Evolutionary conservation across 2,888 invertebrate genomes (phyloP), one percentile per base, ranked within the genome.

Genomic region (Amiota minor): DNA sequence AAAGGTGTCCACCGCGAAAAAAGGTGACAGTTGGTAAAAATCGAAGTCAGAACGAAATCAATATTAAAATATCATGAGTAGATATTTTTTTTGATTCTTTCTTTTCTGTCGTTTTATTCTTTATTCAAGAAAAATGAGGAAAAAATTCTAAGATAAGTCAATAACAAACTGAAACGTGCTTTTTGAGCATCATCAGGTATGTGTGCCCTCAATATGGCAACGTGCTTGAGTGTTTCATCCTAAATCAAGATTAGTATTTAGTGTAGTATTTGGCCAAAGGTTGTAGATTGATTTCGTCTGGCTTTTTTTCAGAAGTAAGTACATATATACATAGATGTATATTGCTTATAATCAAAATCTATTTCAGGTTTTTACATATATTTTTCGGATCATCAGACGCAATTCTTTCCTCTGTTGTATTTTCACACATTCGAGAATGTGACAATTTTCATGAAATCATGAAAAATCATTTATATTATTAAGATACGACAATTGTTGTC

Each of bases 171-270:
- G 56, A 59, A 59, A 59, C 56, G 56, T 59, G 56, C 56, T 9
- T 12, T 11, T 59, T 35, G 35, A 59, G 20, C 1, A n/a, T 35
- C 35, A n/a, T 50, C 9, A 59, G 56, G 20, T 56, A 16, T 6
- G 8, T 20, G 56, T 18, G 56, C 16, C 16, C 16, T 9, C 18
- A 16, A 46, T 65, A 16, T 47, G 65, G 16, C 80, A 81, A 85
- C 85, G 83, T 83, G 83, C 78, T 80, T 84, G 80, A 83, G 83
- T 83, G 84, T 82, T 82, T 85, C 82, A 84, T 80, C 82, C 81
- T 83, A 80, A 84, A 83, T 83, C 83, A 82, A 85, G 85, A 83
- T 83, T 83, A 83, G 84, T 84, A 85, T 83, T 84, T 80, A n/a
- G 1, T 14, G 1, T 35, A 35, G 6, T 6, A 35, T 35, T 35